Percentiles rank a stretch among this genome's conserved stretches.
These are phyloP conservation scores for Drosophila punjabiensis DNA, from an alignment of 1,140 invertebrate species.

Conservation along the genomic window DNA sequence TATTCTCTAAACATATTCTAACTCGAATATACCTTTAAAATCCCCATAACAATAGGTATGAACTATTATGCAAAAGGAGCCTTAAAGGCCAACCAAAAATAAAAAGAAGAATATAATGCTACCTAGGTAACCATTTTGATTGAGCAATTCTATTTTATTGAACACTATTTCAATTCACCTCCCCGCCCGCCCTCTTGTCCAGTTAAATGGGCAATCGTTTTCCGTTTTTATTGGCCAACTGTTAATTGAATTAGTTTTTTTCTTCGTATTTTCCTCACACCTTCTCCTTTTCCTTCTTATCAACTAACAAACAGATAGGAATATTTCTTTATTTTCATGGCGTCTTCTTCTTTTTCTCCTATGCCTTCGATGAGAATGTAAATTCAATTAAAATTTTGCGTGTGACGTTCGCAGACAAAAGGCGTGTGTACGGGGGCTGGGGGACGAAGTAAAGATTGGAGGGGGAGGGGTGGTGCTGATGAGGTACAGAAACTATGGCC, in stretches of 20 bases:
- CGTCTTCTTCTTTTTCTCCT: conserved; percentile 1
- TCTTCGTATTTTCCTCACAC: neutral
- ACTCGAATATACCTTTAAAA: neutral
- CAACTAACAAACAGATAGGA: conserved; percentile 56
- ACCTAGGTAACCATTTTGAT: conserved; percentile 63
- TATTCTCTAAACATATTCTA: neutral
- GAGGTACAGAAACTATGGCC: conserved; percentile 21
- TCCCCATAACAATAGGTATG: neutral
- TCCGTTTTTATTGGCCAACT: conserved; percentile 63
- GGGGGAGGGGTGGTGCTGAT: neutral
- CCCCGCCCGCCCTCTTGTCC: neutral
- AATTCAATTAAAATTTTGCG: conserved; percentile 80
- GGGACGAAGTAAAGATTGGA: neutral
- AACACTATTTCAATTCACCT: conserved; percentile 18
- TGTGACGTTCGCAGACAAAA: conserved; percentile 59
- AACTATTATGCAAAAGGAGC: conserved; percentile 1
- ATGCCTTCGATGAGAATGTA: conserved; percentile 58
- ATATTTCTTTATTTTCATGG: conserved; percentile 38
- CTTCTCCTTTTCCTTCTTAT: conserved; percentile 43
- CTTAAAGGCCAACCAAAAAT: conserved; percentile 5
- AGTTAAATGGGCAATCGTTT: conserved; percentile 63
- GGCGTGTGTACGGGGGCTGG: conserved; percentile 44
- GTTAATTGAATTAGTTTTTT: conserved; percentile 79
- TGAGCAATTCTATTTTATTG: conserved; percentile 61
- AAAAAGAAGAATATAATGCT: conserved; percentile 39